phyloP scores from a whole-genome alignment of 1,140 invertebrate genomes.

The Drosophila rufa region DNA sequence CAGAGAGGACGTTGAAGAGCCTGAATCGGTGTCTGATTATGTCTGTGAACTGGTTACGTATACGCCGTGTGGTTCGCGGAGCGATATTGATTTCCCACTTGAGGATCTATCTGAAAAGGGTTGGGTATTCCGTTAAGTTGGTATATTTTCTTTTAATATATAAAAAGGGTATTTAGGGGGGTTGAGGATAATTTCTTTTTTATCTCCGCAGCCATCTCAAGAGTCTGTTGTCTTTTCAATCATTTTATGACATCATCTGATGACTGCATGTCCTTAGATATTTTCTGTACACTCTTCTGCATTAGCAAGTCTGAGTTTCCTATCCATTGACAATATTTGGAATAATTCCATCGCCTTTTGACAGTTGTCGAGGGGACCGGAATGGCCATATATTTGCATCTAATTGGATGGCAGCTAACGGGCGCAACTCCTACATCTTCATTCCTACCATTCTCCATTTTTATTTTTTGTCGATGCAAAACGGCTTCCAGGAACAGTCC shows the following conservation, averaged over 20 bases:
- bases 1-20: constrained; percentile 16
- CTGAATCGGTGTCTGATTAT: constrained; percentile 48
- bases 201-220: background rate
- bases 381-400: constrained; percentile 73
- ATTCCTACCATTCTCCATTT: constrained; percentile 1
- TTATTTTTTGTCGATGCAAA: constrained; percentile 38
- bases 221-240: background rate
- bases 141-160: background rate
- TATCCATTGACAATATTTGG: constrained; percentile 32
- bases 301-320: background rate
- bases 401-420: constrained; percentile 73
- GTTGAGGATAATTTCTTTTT: background rate
- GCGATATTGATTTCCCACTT: background rate
- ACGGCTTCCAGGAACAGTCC: constrained; percentile 36
- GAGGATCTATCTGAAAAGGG: background rate
- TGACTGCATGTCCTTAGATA: background rate
- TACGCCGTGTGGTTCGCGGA: constrained; percentile 26
- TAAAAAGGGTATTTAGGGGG: accelerated
- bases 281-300: background rate
- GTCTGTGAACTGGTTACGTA: constrained; percentile 41
- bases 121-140: no score
- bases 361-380: constrained; percentile 10
- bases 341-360: constrained; percentile 41
- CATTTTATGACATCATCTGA: background rate
- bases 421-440: constrained; percentile 31